A percentile compares a stretch with the other conserved stretches of the same genome.
Evolutionary conservation across 2,888 invertebrate species (phyloP).

Genomic region (Macroteleia sp.): DNA sequence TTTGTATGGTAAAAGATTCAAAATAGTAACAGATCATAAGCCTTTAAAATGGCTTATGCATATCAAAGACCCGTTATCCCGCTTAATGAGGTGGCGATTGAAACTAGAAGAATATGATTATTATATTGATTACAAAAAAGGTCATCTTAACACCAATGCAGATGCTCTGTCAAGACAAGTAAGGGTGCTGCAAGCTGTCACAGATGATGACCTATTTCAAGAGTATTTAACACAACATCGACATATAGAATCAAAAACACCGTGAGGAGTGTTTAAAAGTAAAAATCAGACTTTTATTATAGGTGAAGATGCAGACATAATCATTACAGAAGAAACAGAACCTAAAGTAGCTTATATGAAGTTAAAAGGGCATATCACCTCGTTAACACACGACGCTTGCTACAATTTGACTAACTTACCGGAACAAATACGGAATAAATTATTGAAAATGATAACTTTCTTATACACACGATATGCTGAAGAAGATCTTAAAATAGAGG

Average conservation of each 20-base stretch:
- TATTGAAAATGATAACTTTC: background rate
- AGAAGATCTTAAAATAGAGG: background rate
- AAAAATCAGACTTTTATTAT: background rate
- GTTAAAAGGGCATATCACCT: background rate
- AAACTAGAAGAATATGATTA: too few species aligned
- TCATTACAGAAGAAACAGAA: background rate
- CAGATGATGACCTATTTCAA: constrained; percentile 3
- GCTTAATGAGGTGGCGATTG: too few species aligned
- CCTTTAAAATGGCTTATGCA: constrained; percentile 5
- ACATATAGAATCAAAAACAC: background rate
- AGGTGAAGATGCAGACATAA: background rate
- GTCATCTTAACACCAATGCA: constrained; percentile 2
- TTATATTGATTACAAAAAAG: constrained; percentile 14
- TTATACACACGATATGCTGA: background rate
- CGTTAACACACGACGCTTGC: background rate
- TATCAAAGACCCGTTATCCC: background rate
- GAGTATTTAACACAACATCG: background rate
- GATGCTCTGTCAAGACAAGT: constrained; percentile 13
- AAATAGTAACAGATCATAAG: constrained; percentile 11
- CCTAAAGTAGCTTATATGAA: constrained; percentile 3
- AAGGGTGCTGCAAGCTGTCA: background rate
- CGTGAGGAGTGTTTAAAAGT: background rate
- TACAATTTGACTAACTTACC: constrained; percentile 1
- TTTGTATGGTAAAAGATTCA: constrained; percentile 4
- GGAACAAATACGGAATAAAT: constrained; percentile 1